A percentile compares a stretch with the other conserved stretches of the same genome.
phyloP scores from a whole-genome alignment of 1,140 invertebrate species.

The Drosophila varians region DNA sequence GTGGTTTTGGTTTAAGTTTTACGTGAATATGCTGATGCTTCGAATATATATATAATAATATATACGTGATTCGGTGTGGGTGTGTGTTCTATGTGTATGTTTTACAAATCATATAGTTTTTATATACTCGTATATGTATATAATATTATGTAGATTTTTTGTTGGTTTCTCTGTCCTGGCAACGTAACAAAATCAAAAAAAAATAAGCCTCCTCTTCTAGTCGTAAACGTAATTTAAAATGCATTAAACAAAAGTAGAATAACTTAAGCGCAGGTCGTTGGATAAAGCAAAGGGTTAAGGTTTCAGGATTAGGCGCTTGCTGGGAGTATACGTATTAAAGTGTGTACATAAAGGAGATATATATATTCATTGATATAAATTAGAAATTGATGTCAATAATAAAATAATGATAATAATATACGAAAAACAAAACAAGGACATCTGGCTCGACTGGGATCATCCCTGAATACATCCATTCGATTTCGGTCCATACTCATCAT shows the following conservation, averaged over 20 bases:
- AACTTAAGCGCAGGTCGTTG: slow-evolving; percentile 16
- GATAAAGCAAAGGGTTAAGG: slow-evolving; percentile 13
- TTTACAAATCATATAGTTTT: slow-evolving; percentile 44
- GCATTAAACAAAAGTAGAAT: slow-evolving; percentile 44
- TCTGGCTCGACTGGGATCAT: slow-evolving; percentile 42
- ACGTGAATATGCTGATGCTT: slow-evolving; percentile 64
- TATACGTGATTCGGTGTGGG: slow-evolving; percentile 41
- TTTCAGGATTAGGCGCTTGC: slow-evolving; percentile 9
- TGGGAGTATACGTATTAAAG: slow-evolving; percentile 14
- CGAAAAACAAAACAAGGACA: slow-evolving; percentile 61
- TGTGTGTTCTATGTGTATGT: slow-evolving; percentile 38
- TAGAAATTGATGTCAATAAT: slow-evolving; percentile 36
- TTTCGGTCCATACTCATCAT: slow-evolving; percentile 19
- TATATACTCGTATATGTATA: slow-evolving; percentile 24
- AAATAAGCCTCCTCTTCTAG: slow-evolving; percentile 63
- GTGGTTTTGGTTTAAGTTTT: slow-evolving; percentile 24
- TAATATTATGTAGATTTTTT: slow-evolving; percentile 26
- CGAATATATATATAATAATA: slow-evolving; percentile 54
- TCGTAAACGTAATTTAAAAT: slow-evolving; percentile 48
- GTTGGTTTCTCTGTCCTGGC: slow-evolving; percentile 42
- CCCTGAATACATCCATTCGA: slow-evolving; percentile 49
- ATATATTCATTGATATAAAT: slow-evolving; percentile 43
- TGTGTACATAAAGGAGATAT: slow-evolving; percentile 34
- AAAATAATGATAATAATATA: slow-evolving; percentile 29
- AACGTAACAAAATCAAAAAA: slow-evolving; percentile 63